A percentile compares a stretch with the other conserved stretches of the same genome.
Evolutionary conservation across 1,140 invertebrate genomes (phyloP).

Genomic region (Drosophila ananassae): DNA sequence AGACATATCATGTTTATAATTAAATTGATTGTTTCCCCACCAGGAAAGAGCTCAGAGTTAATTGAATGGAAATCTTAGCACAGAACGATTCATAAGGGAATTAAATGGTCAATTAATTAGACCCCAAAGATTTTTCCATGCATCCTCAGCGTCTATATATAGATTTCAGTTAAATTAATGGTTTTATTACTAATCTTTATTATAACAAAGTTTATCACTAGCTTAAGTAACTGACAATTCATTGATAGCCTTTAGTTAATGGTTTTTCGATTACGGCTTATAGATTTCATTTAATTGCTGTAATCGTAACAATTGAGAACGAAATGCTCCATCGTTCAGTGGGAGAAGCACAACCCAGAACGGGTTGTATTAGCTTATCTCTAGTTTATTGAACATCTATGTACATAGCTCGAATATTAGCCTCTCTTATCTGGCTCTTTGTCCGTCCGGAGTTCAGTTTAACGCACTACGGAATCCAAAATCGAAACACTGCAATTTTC

Average conservation of each 20-base stretch:
- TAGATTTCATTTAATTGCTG: constrained; percentile 5
- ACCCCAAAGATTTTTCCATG: neutral
- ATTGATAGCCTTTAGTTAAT: too few species aligned
- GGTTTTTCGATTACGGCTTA: neutral
- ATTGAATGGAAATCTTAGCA: constrained; percentile 10
- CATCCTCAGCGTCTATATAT: neutral
- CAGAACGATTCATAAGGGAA: constrained; percentile 11
- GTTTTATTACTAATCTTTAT: neutral
- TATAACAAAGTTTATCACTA: neutral
- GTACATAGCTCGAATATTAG: neutral
- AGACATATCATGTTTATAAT: neutral
- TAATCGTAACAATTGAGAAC: constrained; percentile 7
- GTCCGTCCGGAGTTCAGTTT: neutral
- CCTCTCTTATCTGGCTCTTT: constrained; percentile 32
- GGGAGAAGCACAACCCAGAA: constrained; percentile 13
- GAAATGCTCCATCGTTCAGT: constrained; percentile 12
- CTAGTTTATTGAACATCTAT: constrained; percentile 13
- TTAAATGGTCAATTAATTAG: constrained; percentile 6
- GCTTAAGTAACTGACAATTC: neutral
- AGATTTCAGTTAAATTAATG: neutral
- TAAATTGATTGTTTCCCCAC: constrained; percentile 9
- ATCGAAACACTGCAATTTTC: constrained; percentile 6
- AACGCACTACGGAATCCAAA: neutral
- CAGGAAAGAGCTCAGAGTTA: neutral
- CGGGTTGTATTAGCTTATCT: constrained; percentile 31